Evolutionary conservation across 2,113 vertebrate genomes (phyloP).

Genomic region (Myrmecobius fasciatus): DNA sequence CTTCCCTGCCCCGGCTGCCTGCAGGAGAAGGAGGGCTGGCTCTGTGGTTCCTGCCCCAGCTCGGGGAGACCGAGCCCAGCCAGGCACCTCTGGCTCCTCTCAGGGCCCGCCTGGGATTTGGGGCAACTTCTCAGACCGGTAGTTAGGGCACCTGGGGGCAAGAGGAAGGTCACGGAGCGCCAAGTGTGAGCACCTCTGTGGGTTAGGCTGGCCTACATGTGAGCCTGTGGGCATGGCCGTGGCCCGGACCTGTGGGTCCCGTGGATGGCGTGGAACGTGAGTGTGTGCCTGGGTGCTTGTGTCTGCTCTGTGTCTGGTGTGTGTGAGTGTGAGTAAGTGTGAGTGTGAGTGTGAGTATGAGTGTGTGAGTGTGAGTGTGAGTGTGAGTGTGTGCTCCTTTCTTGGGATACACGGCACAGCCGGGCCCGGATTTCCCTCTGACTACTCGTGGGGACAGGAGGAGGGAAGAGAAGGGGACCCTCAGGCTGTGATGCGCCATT

Average conservation of each 20-base stretch:
- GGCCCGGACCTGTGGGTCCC: background rate
- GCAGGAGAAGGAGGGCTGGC: background rate
- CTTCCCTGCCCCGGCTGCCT: background rate
- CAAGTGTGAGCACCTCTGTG: too few species aligned
- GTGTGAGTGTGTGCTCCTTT: background rate
- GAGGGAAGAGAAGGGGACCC: background rate
- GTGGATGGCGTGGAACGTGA: background rate
- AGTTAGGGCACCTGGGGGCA: background rate
- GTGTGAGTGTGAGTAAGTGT: too few species aligned
- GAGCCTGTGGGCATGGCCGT: background rate
- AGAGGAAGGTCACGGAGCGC: too few species aligned
- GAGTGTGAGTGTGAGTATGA: background rate
- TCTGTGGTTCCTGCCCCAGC: background rate
- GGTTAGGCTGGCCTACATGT: constrained; percentile 16
- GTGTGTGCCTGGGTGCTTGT: too few species aligned
- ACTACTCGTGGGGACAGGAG: background rate
- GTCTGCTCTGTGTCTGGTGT: too few species aligned
- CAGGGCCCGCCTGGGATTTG: background rate
- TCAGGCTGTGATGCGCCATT: background rate
- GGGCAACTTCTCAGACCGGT: background rate
- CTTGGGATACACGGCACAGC: background rate
- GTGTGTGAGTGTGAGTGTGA: background rate
- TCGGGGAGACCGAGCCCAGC: background rate
- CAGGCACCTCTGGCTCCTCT: background rate
- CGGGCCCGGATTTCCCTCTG: background rate